These are phyloP conservation scores for Abramis brama DNA, from an alignment of 2,113 vertebrate species.

Conservation along the genomic window DNA sequence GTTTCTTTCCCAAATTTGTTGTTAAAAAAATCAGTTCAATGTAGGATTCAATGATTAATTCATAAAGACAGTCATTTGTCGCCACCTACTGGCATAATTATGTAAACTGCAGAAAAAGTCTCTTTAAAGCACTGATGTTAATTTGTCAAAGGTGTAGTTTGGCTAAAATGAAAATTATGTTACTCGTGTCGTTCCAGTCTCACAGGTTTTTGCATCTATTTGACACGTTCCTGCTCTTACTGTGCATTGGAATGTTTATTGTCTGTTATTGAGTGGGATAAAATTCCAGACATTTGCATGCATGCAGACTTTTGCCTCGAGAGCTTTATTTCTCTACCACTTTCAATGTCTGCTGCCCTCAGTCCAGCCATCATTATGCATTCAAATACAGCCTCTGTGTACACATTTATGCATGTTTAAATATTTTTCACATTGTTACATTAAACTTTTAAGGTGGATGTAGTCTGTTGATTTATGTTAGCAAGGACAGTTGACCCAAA, in stretches of 20 bases:
- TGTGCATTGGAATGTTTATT: neutral
- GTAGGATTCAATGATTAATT: neutral
- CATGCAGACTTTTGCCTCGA: neutral
- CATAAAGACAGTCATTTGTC: neutral
- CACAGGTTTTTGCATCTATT: neutral
- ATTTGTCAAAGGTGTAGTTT: neutral
- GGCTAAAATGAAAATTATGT: neutral
- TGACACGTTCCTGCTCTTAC: neutral
- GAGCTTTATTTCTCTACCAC: neutral
- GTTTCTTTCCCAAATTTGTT: neutral
- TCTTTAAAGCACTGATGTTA: neutral
- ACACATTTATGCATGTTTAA: neutral
- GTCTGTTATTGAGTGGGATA: neutral
- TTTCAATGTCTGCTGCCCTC: slow-evolving; percentile 19
- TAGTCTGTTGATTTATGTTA: neutral
- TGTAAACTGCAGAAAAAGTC: neutral
- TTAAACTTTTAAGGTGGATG: neutral
- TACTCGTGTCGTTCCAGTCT: neutral
- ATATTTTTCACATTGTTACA: neutral
- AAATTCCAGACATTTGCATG: neutral
- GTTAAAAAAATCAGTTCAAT: neutral
- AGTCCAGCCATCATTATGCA: slow-evolving; percentile 8
- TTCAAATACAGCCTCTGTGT: slow-evolving; percentile 25
- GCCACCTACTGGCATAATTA: neutral
- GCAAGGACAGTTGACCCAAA: neutral